These are phyloP conservation scores for Xylota sylvarum DNA, from an alignment of 2,888 invertebrate species.

Conservation along the genomic window DNA sequence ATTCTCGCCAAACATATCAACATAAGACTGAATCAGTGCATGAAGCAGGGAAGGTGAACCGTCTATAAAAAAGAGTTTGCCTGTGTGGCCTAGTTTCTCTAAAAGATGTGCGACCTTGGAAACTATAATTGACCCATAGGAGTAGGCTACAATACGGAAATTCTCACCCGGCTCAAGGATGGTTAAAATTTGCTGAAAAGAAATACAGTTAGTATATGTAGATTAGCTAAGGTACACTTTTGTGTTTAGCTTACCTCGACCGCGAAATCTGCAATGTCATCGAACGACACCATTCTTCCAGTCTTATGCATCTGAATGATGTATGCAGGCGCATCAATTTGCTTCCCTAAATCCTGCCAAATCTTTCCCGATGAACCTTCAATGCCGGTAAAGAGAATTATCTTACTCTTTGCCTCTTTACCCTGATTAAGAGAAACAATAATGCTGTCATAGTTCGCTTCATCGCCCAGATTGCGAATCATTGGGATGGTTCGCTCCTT, in stretches of 20 bases:
- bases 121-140: constrained; percentile 92
- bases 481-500: constrained; percentile 86
- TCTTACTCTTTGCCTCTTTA: constrained; percentile 78
- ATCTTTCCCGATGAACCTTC: constrained; percentile 88
- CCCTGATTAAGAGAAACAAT: constrained; percentile 85
- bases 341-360: constrained; percentile 82
- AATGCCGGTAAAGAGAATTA: constrained; percentile 88
- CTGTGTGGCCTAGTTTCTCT: constrained; percentile 88
- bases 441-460: constrained; percentile 86
- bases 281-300: constrained; percentile 78
- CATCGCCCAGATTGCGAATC: constrained; percentile 88
- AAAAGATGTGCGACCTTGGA: constrained; percentile 91
- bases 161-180: constrained; percentile 86
- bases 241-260: constrained; percentile 79
- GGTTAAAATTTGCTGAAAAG: constrained; percentile 87
- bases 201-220: neutral
- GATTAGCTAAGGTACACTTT: neutral
- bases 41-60: constrained; percentile 91
- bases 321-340: constrained; percentile 79
- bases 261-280: constrained; percentile 80
- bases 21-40: constrained; percentile 81
- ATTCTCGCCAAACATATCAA: constrained; percentile 79
- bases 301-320: constrained; percentile 82
- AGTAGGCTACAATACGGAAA: constrained; percentile 94
- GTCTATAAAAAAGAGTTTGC: constrained; percentile 91